These are phyloP conservation scores for Puffinus mauretanicus DNA, from an alignment of 2,113 vertebrate genomes.

Conservation along the genomic window DNA sequence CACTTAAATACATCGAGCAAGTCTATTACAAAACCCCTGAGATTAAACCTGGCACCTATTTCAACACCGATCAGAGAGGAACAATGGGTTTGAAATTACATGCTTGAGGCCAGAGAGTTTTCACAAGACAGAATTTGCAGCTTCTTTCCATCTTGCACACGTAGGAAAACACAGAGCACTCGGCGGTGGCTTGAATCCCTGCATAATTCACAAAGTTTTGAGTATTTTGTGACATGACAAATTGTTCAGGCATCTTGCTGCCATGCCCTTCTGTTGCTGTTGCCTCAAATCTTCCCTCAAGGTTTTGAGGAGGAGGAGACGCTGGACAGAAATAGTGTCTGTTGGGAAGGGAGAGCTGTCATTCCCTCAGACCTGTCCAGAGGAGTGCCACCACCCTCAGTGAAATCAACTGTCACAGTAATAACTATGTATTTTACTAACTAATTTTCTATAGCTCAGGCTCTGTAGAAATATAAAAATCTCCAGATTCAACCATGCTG, in stretches of 20 bases:
- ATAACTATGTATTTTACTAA: background rate
- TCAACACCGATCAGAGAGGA: background rate
- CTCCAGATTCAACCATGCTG: background rate
- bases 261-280: background rate
- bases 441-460: background rate
- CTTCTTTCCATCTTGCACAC: background rate
- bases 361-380: background rate
- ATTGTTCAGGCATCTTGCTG: slow-evolving; percentile 4
- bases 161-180: background rate
- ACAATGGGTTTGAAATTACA: background rate
- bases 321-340: background rate
- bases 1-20: slow-evolving; percentile 29
- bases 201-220: slow-evolving; percentile 4
- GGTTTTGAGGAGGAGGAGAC: background rate
- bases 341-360: background rate
- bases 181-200: background rate
- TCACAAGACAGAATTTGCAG: background rate
- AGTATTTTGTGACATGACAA: background rate
- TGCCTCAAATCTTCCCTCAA: background rate
- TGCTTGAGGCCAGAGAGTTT: background rate
- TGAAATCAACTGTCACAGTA: background rate
- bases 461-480: slow-evolving; percentile 10
- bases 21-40: background rate
- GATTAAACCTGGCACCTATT: slow-evolving; percentile 32
- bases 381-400: background rate